Conservation (phyloP, 2,888 invertebrate genomes). For the Hedya salicella region DNA sequence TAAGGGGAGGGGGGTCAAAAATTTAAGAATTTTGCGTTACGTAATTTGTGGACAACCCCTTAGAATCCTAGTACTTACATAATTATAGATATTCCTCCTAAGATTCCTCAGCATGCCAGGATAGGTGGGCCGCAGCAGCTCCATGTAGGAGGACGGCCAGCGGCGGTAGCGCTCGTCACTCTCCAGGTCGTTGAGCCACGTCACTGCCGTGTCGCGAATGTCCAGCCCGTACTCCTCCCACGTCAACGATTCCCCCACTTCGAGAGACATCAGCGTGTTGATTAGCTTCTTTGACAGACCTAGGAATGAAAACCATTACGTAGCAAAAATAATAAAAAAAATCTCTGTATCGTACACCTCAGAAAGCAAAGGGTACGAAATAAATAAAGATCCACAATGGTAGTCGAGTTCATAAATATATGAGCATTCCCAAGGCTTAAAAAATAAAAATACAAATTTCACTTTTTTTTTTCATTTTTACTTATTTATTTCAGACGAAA, state of each 20-base stretch:
- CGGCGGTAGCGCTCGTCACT: conserved; percentile 93
- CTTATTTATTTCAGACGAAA: no score
- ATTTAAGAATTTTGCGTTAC: no score
- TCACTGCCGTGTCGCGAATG: conserved; percentile 95
- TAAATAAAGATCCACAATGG: no score
- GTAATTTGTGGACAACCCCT: conserved; percentile 30
- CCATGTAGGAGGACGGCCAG: conserved; percentile 96
- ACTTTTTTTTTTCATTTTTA: no score
- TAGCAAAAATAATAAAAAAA: no score
- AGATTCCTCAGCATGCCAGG: conserved; percentile 98
- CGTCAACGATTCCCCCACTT: conserved; percentile 85
- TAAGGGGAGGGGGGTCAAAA: no score
- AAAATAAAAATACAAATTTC: no score
- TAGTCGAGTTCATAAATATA: no score
- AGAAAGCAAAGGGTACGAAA: no score
- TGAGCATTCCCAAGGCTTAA: no score
- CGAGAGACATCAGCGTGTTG: conserved; percentile 88
- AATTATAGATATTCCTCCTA: conserved; percentile 93
- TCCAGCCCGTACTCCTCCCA: conserved; percentile 96
- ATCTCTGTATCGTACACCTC: no score
- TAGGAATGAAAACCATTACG: conserved; percentile 49
- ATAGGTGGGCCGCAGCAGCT: conserved; percentile 97
- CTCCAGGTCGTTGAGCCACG: conserved; percentile 98
- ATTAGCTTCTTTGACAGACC: conserved; percentile 87
- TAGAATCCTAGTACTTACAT: conserved; percentile 84